Base-by-base conservation (phyloP, 2,113 vertebrate genomes). In the Cephalopholis sonnerati region DNA sequence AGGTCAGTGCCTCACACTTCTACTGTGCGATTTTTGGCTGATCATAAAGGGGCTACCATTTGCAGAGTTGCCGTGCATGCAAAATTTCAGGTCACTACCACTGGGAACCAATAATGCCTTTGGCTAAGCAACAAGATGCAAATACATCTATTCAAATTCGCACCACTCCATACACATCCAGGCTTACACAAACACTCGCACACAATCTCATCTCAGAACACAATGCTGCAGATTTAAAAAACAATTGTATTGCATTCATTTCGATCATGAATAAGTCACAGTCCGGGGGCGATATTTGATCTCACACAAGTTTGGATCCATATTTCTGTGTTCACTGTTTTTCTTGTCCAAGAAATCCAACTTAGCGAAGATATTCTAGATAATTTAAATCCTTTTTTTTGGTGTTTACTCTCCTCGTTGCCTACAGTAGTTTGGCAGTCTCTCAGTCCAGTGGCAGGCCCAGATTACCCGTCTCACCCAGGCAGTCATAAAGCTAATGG, bases 91-190 rank as follows among this genome's bases (percentile, higher is more conserved):
- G 92, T 92, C 93, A 90, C 91, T 76, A 90, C 83, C 90, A 88
- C 88, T 91, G 87, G 83, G 89, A 93, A 86, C 88, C 91, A 89
- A 91, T 86, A 91, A 90, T 86, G 91, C 92, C 91, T 91, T 90
- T 94, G 93, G 92, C 92, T 90, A 90, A 87, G 91, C 91, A 94
- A 93, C 92, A 94, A 90, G 87, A 96, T 95, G 95, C 95, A 96
- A 96, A 96, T 94, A 79, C 62, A 54, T 84, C 85, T 93, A 96
- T 95, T 96, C 94, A 96, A 96, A 96, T 95, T 68, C 3, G 25
- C 67, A 88, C 73, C 79, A 79, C 81, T 79, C 74, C 53, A 71
- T 76, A 89, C 82, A 77, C 87, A 77, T 77, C 74, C 36, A 24
- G 63, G 85, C 83, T 85, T 46, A 82, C 87, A 87, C 81, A 82